phyloP scores from a whole-genome alignment of 2,888 invertebrate genomes.

The Polyommatus iphigenia region DNA sequence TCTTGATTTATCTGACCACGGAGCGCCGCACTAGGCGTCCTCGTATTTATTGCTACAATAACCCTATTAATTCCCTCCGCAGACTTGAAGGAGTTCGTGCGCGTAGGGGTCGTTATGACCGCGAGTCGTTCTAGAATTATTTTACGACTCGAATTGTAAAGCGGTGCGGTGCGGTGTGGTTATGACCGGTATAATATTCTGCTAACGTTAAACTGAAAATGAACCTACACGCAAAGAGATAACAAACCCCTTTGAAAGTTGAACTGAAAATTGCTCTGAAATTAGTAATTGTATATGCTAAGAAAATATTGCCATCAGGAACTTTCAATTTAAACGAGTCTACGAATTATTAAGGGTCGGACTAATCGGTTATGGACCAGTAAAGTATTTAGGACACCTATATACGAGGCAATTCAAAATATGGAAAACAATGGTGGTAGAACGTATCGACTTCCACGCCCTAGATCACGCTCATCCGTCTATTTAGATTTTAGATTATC shows the following conservation, averaged over 20 bases:
- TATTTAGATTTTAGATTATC: slow-evolving; percentile 20
- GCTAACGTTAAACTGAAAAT: not conserved
- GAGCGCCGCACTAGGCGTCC: slow-evolving; percentile 68
- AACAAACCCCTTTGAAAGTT: not conserved
- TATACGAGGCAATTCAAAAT: not conserved
- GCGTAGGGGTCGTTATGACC: slow-evolving; percentile 40
- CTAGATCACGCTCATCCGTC: not conserved
- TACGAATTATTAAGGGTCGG: no score
- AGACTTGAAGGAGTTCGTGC: slow-evolving; percentile 57
- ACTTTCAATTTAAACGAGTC: no score
- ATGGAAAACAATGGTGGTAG: not conserved
- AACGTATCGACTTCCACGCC: not conserved
- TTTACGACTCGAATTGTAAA: slow-evolving; percentile 40
- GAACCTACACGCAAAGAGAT: not conserved
- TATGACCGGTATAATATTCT: not conserved
- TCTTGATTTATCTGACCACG: slow-evolving; percentile 75
- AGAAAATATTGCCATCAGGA: not conserved
- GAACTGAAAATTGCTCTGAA: not conserved
- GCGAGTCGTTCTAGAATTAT: slow-evolving; percentile 42
- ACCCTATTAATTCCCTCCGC: slow-evolving; percentile 73
- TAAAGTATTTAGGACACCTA: no score
- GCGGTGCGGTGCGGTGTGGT: slow-evolving; percentile 25
- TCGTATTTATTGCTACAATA: slow-evolving; percentile 78
- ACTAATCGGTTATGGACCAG: no score
- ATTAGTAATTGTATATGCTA: not conserved